Conservation (phyloP, 2,113 vertebrate species). For the Bagarius yarrelli region DNA sequence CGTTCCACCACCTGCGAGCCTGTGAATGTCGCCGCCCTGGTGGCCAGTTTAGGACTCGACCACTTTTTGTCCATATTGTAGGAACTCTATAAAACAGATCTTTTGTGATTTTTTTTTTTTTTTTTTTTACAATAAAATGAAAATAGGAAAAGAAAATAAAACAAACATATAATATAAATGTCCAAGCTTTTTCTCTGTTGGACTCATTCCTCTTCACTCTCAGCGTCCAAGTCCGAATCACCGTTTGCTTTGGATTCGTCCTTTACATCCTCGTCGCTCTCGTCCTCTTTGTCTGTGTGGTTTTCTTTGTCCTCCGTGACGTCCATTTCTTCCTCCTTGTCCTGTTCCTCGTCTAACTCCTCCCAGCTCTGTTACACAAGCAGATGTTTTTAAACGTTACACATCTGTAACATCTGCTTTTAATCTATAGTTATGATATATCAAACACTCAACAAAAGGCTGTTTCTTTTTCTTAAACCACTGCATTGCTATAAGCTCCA, state of each 20-base stretch:
- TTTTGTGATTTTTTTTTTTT: slow-evolving; percentile 11
- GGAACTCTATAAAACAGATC: slow-evolving; percentile 54
- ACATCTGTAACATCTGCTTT: too few species aligned
- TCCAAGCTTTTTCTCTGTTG: slow-evolving; percentile 50
- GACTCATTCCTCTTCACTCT: slow-evolving; percentile 91
- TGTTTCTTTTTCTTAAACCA: too few species aligned
- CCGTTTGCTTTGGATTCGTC: slow-evolving; percentile 88
- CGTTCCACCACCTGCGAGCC: slow-evolving; percentile 1
- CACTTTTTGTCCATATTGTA: slow-evolving; percentile 34
- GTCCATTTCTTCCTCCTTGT: slow-evolving; percentile 55
- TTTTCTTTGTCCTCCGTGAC: slow-evolving; percentile 64
- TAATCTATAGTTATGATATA: too few species aligned
- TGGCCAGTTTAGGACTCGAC: slow-evolving; percentile 12
- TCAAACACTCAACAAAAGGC: too few species aligned
- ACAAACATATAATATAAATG: slow-evolving; percentile 73
- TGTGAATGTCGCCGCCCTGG: slow-evolving; percentile 21
- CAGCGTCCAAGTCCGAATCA: slow-evolving; percentile 91
- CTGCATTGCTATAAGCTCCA: neutral
- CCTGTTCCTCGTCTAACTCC: slow-evolving; percentile 69
- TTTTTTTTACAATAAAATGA: slow-evolving; percentile 72
- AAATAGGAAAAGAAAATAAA: slow-evolving; percentile 74
- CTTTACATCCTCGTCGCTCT: slow-evolving; percentile 73
- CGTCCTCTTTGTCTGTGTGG: slow-evolving; percentile 39
- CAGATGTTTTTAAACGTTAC: neutral
- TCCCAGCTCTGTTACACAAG: slow-evolving; percentile 82